Percentiles rank a stretch among this genome's conserved stretches.
These are phyloP conservation scores for Cephus rjabovi DNA, from an alignment of 2,888 invertebrate species.

Conservation along the genomic window DNA sequence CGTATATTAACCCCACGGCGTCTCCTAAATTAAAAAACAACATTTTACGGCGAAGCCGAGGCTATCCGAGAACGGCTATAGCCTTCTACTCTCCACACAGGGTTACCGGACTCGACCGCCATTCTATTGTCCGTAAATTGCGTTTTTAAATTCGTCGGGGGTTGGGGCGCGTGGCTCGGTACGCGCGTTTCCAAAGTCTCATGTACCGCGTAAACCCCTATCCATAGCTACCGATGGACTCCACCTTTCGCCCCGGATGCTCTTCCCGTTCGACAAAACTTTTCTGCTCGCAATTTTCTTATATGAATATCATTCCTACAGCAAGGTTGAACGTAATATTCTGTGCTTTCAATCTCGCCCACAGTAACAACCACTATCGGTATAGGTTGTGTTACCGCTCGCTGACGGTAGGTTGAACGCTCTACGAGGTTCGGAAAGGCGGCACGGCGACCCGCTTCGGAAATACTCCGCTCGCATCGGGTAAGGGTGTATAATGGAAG, in stretches of 20 bases:
- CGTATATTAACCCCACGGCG: slow-evolving; percentile 62
- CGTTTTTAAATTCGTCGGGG: slow-evolving; percentile 59
- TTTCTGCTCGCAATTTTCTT: no score
- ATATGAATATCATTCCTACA: no score
- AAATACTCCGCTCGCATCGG: slow-evolving; percentile 50
- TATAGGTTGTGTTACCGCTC: no score
- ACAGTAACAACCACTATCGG: no score
- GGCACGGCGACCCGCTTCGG: slow-evolving; percentile 40
- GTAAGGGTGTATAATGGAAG: slow-evolving; percentile 65
- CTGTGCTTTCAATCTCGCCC: no score
- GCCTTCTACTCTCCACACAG: slow-evolving; percentile 30
- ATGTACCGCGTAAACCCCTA: not conserved
- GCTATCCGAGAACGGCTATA: slow-evolving; percentile 34
- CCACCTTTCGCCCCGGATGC: no score
- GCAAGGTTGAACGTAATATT: no score
- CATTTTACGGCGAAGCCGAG: slow-evolving; percentile 54
- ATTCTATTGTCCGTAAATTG: slow-evolving; percentile 61
- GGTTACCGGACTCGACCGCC: slow-evolving; percentile 52
- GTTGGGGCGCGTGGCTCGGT: slow-evolving; percentile 44
- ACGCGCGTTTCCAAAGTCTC: slow-evolving; percentile 42
- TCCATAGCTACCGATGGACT: no score
- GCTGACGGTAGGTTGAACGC: slow-evolving; percentile 16
- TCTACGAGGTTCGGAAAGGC: slow-evolving; percentile 20
- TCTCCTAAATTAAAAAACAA: slow-evolving; percentile 65
- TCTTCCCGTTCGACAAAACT: no score